Evolutionary conservation across 2,113 vertebrate genomes (phyloP).

Genomic region (Aspidoscelis tigris): DNA sequence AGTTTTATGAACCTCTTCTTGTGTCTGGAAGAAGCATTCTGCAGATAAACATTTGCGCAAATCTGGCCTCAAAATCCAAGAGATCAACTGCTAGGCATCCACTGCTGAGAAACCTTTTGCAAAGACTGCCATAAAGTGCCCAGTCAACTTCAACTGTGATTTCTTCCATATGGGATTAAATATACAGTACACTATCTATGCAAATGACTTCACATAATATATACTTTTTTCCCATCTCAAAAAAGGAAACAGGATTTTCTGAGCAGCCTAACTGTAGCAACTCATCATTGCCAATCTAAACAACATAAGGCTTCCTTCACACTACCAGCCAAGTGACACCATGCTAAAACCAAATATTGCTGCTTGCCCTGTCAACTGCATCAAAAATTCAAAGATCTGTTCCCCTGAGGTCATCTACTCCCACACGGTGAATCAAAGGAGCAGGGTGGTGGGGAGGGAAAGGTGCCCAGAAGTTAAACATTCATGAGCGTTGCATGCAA

Average conservation of each 20-base stretch:
- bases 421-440: constrained; percentile 14
- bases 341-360: neutral
- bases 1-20: neutral
- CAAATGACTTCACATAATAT: rapidly evolving
- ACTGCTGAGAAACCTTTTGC: neutral
- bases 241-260: constrained; percentile 31
- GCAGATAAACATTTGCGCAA: neutral
- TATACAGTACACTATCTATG: neutral
- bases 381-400: neutral
- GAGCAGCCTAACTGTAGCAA: constrained; percentile 21
- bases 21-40: neutral
- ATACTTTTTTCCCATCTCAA: neutral
- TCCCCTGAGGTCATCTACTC: constrained; percentile 11
- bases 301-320: neutral
- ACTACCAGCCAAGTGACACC: neutral
- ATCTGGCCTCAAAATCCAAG: neutral
- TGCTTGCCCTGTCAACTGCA: constrained; percentile 5
- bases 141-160: neutral
- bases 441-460: neutral
- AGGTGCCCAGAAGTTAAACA: constrained; percentile 17
- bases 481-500: constrained; percentile 40
- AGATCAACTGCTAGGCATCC: neutral
- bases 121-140: neutral
- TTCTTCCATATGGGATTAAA: constrained; percentile 1
- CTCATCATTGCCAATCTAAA: neutral